These are phyloP conservation scores for Perca fluviatilis DNA, from an alignment of 2,113 vertebrate species.

Conservation along the genomic window DNA sequence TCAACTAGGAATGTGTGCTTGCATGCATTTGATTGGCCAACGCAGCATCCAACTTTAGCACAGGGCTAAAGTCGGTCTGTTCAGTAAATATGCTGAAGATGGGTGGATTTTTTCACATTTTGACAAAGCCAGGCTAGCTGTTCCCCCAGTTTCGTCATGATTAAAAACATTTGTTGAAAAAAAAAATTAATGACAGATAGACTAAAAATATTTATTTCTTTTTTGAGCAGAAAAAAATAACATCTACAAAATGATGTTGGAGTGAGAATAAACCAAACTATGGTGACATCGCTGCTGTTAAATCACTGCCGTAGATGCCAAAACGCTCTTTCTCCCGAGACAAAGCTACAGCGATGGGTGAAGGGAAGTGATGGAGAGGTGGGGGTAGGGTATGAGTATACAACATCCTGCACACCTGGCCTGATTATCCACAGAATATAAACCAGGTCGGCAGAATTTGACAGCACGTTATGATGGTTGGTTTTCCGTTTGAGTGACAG, in stretches of 20 bases:
- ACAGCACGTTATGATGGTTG: conserved; percentile 41
- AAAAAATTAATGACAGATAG: not conserved
- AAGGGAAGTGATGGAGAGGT: conserved; percentile 29
- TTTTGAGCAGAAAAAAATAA: too few species aligned
- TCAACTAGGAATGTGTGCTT: too few species aligned
- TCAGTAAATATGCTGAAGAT: too few species aligned
- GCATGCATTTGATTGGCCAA: too few species aligned
- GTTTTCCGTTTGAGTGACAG: conserved; percentile 62
- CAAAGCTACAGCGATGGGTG: conserved; percentile 17
- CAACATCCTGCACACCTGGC: conserved; percentile 34
- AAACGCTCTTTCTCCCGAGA: conserved; percentile 19
- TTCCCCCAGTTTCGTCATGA: too few species aligned
- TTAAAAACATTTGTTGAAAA: not conserved
- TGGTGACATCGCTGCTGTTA: not conserved
- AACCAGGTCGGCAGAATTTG: conserved; percentile 36
- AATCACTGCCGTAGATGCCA: conserved; percentile 9
- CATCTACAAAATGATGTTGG: not conserved
- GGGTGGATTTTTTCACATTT: too few species aligned
- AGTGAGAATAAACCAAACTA: not conserved
- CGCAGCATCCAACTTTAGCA: too few species aligned
- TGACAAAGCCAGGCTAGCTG: too few species aligned
- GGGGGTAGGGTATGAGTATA: conserved; percentile 29
- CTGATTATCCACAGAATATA: conserved; percentile 54
- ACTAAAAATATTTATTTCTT: not conserved
- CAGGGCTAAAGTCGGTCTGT: too few species aligned